These are phyloP conservation scores for Sterrhoptilus dennistouni DNA, from an alignment of 2,113 vertebrate genomes.

Conservation along the genomic window DNA sequence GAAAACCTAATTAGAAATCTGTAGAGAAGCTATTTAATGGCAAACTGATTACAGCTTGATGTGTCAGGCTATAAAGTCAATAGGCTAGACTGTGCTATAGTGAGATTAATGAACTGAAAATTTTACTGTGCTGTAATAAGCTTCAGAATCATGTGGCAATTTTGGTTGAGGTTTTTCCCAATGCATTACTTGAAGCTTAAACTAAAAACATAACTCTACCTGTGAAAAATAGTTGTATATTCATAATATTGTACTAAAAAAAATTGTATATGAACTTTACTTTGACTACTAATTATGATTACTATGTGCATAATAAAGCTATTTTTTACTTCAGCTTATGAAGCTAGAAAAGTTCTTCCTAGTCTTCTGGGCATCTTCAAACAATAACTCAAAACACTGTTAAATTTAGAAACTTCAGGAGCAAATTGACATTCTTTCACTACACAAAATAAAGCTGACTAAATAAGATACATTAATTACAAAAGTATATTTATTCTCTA, in stretches of 20 bases:
- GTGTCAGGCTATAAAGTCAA: conserved; percentile 33
- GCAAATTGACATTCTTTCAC: neutral
- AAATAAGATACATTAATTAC: neutral
- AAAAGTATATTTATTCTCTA: neutral
- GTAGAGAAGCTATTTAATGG: conserved; percentile 9
- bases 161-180: neutral
- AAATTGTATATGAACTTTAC: neutral
- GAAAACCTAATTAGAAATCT: conserved; percentile 12
- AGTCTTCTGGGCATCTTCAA: neutral
- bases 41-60: conserved; percentile 3
- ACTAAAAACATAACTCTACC: neutral
- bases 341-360: neutral
- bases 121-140: neutral
- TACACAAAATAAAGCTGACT: neutral
- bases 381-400: neutral
- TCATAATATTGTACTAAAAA: neutral
- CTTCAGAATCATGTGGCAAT: neutral
- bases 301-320: neutral
- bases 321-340: neutral
- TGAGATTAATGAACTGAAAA: conserved; percentile 39
- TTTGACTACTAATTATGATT: neutral
- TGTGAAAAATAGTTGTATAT: neutral
- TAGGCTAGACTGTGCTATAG: neutral
- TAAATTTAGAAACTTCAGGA: neutral
- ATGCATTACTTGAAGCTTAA: neutral